Base-by-base conservation (phyloP, 2,113 vertebrate species). In the Oostethus manadensis region DNA sequence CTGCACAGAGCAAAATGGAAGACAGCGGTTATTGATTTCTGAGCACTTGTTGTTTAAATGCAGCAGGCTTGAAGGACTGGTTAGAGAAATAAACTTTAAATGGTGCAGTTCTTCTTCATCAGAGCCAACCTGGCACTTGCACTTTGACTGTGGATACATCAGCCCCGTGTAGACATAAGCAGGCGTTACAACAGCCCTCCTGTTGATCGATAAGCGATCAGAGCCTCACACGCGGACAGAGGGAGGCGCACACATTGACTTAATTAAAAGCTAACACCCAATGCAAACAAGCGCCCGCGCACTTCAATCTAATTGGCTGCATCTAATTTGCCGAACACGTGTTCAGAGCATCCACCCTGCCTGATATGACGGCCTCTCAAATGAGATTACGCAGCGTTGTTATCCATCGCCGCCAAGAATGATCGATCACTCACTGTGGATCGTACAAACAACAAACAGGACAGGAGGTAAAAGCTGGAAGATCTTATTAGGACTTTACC, bases 371-470 rank as follows among this genome's bases (percentile, higher is more conserved):
- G 84, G 81, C 64, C 53, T 62, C 71, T 80, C 70, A 72, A 70
- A 84, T 83, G 77, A 82, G 84, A 87, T 88, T 86, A 86, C 76
- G 74, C 73, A 76, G 60, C 15, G 56, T 72, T 71, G 69, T 75
- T 79, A 82, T 78, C 55, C 61, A 85, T 72, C 57, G 42, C 51
- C 62, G 57, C 59, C 18, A 42, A 42, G 38, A 42, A 14, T 13
- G 13, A 81, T 78, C 84, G 66, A 85, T 83, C 75, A 80, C 17
- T 65, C 64, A 72, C 60, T 68, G 63, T 66, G 38, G 10, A 10
- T 33, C 29, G 29, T 33, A 48, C 15, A 46, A 14, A 46, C 7
- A 48, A 57, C 29, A 68, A 69, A 73, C 46, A 71, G 70, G 73
- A 83, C 60, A 68, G 63, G 68, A 62, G 65, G 59, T 58, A 81